Evolutionary conservation across 2,113 vertebrate species (phyloP).

Genomic region (Aphelocoma coerulescens): DNA sequence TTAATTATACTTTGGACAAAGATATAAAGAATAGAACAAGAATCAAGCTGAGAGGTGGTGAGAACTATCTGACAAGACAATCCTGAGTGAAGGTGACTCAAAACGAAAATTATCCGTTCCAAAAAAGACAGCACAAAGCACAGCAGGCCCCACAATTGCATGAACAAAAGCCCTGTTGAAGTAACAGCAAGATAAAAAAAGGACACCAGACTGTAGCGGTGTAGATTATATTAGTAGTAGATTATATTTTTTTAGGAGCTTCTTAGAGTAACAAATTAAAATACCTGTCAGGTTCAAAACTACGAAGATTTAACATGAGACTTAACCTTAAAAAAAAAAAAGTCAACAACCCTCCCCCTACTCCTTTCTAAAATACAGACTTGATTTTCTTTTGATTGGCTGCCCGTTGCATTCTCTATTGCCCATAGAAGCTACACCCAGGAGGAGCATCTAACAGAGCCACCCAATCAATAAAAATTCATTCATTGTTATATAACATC

Average conservation of each 20-base stretch:
- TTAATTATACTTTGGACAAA: background rate
- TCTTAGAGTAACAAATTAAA: background rate
- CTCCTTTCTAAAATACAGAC: background rate
- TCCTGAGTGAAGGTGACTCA: background rate
- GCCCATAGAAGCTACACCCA: background rate
- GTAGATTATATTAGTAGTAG: rapidly evolving
- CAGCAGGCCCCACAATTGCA: rapidly evolving
- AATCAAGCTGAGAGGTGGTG: background rate
- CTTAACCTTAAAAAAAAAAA: background rate
- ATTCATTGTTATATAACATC: background rate
- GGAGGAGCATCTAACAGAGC: background rate
- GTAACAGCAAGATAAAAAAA: background rate
- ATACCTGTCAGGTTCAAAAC: background rate
- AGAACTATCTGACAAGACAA: background rate
- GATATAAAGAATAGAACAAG: background rate
- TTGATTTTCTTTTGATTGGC: background rate
- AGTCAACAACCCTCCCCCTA: background rate
- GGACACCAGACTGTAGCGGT: background rate
- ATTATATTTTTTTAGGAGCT: background rate
- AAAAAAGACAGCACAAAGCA: background rate
- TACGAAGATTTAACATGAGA: background rate
- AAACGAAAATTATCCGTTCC: background rate
- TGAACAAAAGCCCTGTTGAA: background rate
- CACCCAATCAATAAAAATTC: background rate
- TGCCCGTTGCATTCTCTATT: background rate